Conservation (phyloP, 2,888 invertebrate species). For the Merodon equestris region DNA sequence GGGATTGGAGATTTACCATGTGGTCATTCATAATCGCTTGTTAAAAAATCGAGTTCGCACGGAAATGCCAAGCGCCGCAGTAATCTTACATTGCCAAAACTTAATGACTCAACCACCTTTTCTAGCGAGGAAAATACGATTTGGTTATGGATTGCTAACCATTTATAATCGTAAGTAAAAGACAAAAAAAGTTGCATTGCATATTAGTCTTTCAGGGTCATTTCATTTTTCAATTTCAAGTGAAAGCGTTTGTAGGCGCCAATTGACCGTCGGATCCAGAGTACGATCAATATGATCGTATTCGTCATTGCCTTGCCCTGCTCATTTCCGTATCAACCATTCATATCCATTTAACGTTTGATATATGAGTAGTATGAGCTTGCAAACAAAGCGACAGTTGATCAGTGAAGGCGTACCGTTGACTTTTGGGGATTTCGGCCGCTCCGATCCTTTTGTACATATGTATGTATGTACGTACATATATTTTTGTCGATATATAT, state of each 20-base stretch:
- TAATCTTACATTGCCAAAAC: conserved; percentile 29
- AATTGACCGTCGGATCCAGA: conserved; percentile 59
- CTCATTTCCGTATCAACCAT: conserved; percentile 27
- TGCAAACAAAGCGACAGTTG: too few relatives aligned
- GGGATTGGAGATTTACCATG: conserved; percentile 39
- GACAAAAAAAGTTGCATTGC: background rate
- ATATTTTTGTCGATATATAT: conserved; percentile 31
- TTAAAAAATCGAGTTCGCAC: conserved; percentile 36
- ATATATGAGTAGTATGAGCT: too few relatives aligned
- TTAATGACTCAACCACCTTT: conserved; percentile 20
- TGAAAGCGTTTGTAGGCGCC: conserved; percentile 55
- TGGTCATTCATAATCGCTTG: conserved; percentile 31
- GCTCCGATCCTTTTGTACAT: conserved; percentile 14
- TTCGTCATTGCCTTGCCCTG: conserved; percentile 40
- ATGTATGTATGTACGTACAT: background rate
- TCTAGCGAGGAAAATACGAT: background rate
- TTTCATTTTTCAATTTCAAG: too few relatives aligned
- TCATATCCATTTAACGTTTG: conserved; percentile 43
- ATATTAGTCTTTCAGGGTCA: background rate
- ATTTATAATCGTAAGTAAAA: background rate
- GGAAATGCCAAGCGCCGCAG: conserved; percentile 45
- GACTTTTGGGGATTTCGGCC: conserved; percentile 6
- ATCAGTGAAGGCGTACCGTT: conserved; percentile 9
- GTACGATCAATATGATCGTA: conserved; percentile 60
- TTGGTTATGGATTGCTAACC: background rate